These are phyloP conservation scores for Argyrosomus japonicus DNA, from an alignment of 2,113 vertebrate genomes.

Conservation along the genomic window DNA sequence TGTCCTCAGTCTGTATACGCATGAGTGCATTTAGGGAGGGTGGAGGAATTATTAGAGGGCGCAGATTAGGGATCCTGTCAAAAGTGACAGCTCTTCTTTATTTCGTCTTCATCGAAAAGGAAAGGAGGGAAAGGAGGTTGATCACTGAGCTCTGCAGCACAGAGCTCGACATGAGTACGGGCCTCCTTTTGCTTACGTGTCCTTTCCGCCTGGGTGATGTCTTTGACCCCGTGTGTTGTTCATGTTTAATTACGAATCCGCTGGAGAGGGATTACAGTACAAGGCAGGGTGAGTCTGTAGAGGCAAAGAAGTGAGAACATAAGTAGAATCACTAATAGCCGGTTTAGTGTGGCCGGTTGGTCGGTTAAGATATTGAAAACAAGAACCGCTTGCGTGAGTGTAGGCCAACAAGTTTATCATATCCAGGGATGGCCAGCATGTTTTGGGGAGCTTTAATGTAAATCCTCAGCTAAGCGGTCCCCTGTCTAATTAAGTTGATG, in stretches of 20 bases:
- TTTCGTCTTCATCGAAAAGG: conserved; percentile 4
- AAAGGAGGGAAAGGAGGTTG: conserved; percentile 11
- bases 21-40: conserved; percentile 39
- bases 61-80: conserved; percentile 65
- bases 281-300: conserved; percentile 37
- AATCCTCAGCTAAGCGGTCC: conserved; percentile 18
- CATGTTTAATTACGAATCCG: conserved; percentile 77
- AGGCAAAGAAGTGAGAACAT: conserved; percentile 36
- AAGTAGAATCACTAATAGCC: conserved; percentile 45
- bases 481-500: conserved; percentile 38
- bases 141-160: conserved; percentile 29
- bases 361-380: background rate
- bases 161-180: background rate
- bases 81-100: conserved; percentile 49
- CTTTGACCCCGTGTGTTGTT: conserved; percentile 56
- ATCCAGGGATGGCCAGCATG: background rate
- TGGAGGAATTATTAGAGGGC: conserved; percentile 51
- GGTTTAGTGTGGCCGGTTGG: conserved; percentile 35
- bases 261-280: conserved; percentile 66
- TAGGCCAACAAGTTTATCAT: conserved; percentile 2
- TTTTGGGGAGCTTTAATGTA: conserved; percentile 16
- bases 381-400: background rate
- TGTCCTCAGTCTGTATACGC: conserved; percentile 20
- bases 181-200: background rate
- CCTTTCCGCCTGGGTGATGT: background rate